Base-by-base conservation (phyloP, 1,140 invertebrate genomes). In the Drosophila kurseongensis region DNA sequence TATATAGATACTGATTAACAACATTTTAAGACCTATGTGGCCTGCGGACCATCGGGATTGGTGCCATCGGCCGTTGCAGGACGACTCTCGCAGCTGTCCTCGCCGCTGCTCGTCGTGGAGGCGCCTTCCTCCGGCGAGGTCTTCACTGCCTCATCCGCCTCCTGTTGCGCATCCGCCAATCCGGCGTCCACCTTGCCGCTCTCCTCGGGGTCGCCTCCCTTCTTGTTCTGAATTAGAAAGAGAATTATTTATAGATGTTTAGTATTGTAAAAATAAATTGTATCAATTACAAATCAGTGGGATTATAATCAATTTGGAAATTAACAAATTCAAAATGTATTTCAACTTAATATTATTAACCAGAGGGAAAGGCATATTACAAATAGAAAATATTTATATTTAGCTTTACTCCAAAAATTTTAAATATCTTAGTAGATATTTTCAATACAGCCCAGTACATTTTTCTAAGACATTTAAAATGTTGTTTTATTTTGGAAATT, bases 61-160 rank as follows among this genome's bases (percentile, higher is more conserved):
- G 48, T 61, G 13, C 82, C 83, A 80, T 91, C 88, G 18, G 88
- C 88, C 0, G 88, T 88, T 0, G 89, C 44, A 13, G 88, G 88
- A 1, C 88, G 83, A 69, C 83, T 88, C 23, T 91, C 88, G 47
- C 89, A 84, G 44, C 88, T 91, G 38, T 91, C 88, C 29, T 91
- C 88, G 7, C 83, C 89, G 48, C 88, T 91, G 41, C 89, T 91
- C 8, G 88, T 84, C 5, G 85, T 89, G 16, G 80, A 90, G 14
- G 80, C 77, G 1, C 84, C 80, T 50, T 89, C 84, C 51, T 89
- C 84, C 8, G 84, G 84, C 2, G 84, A 71, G 0, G 80, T 84
- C 35, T 89, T 90, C 7, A 85, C 77, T 9, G 78, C 59, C 23
- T 90, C 85, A 13, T 89, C 84, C 7, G 73, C 60, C 48, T 88